Percentiles rank a stretch among this genome's conserved stretches.
Conservation (phyloP, 2,797 vertebrate species). For the Bradypodion pumilum region DNA sequence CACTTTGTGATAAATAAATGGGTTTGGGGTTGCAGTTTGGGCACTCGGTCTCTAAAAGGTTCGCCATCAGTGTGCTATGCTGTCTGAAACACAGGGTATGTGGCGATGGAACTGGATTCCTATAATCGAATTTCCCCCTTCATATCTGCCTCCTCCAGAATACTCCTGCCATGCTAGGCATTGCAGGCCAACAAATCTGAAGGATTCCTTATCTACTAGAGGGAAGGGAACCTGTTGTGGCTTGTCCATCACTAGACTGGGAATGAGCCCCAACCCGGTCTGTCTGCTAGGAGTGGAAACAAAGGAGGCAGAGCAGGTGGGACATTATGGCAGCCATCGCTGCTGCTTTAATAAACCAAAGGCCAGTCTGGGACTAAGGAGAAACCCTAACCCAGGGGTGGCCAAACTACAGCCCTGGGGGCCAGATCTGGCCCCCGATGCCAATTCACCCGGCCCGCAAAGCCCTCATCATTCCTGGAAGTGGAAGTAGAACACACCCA, state of each 20-base stretch:
- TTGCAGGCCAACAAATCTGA: background rate
- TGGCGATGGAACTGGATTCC: background rate
- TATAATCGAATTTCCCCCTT: too few species aligned
- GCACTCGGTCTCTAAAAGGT: too few species aligned
- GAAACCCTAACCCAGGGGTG: too few species aligned
- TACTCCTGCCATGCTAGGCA: background rate
- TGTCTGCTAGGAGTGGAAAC: background rate
- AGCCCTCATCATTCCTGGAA: too few species aligned
- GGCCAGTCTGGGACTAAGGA: background rate
- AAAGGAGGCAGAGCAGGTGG: background rate
- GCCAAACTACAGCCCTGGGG: too few species aligned
- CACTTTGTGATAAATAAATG: too few species aligned
- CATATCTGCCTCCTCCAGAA: background rate
- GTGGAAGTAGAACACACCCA: too few species aligned
- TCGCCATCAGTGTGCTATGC: too few species aligned
- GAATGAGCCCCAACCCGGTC: conserved; percentile 30
- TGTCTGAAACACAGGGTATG: background rate
- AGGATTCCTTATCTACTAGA: too few species aligned
- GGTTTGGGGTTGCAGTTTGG: too few species aligned
- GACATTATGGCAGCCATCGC: background rate
- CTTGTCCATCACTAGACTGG: conserved; percentile 5
- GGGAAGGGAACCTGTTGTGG: background rate
- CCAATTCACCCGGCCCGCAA: too few species aligned
- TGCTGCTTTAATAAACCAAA: background rate
- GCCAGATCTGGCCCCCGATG: too few species aligned